A percentile compares a stretch with the other conserved stretches of the same genome.
These are phyloP conservation scores for Mastigias papua DNA, from an alignment of 30 jellyfish, hydroid and myxozoan genomes.

Conservation along the genomic window DNA sequence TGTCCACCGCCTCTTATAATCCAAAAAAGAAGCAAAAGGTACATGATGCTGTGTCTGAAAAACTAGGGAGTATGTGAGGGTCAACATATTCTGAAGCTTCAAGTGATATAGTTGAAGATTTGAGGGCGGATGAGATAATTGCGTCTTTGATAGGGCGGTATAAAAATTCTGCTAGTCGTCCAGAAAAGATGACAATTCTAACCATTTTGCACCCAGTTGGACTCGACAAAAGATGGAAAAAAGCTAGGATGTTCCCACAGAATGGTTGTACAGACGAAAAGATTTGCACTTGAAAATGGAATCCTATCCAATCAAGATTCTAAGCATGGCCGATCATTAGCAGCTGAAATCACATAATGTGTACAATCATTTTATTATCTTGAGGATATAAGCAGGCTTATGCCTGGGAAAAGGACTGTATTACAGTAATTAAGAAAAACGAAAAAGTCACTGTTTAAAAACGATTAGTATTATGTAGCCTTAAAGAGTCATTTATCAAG, in stretches of 20 bases:
- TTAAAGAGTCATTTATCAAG: slow-evolving; percentile 18
- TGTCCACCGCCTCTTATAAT: background rate
- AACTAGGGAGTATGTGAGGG: background rate
- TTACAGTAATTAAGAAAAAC: slow-evolving; percentile 16
- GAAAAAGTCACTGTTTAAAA: slow-evolving; percentile 31
- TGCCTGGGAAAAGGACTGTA: slow-evolving; percentile 65
- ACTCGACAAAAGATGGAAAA: background rate
- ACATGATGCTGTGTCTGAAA: background rate
- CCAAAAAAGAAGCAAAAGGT: background rate
- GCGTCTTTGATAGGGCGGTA: background rate
- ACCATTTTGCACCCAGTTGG: background rate
- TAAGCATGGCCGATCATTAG: background rate
- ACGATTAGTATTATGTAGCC: slow-evolving; percentile 11
- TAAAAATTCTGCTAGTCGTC: background rate
- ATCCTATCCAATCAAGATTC: background rate
- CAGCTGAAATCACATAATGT: background rate
- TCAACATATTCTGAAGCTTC: background rate
- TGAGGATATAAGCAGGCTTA: slow-evolving; percentile 40
- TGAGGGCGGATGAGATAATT: background rate
- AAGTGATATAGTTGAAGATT: background rate
- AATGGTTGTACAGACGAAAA: background rate
- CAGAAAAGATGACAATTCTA: background rate
- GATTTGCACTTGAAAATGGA: background rate
- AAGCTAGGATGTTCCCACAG: background rate
- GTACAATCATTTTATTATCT: slow-evolving; percentile 8